These are phyloP conservation scores for Dastarcus helophoroides DNA, from an alignment of 2,888 invertebrate genomes.

Conservation along the genomic window DNA sequence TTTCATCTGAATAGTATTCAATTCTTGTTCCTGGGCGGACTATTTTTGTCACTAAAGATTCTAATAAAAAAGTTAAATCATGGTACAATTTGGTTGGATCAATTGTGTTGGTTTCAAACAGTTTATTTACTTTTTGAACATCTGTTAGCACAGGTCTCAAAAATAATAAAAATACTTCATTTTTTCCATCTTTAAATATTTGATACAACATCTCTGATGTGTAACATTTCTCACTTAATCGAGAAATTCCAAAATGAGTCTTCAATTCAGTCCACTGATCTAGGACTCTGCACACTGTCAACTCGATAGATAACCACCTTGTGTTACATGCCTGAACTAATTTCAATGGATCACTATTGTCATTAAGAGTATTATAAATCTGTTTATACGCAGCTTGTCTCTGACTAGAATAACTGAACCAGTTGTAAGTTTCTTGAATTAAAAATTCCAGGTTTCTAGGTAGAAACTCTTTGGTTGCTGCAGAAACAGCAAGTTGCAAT, in stretches of 20 bases:
- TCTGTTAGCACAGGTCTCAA: slow-evolving; percentile 17
- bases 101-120: slow-evolving; percentile 15
- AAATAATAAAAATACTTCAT: slow-evolving; percentile 18
- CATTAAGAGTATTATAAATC: slow-evolving; percentile 17
- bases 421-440: slow-evolving; percentile 22
- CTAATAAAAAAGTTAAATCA: too few species aligned
- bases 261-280: slow-evolving; percentile 19
- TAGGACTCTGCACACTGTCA: too few species aligned
- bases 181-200: too few species aligned
- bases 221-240: slow-evolving; percentile 21
- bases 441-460: slow-evolving; percentile 20
- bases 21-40: not conserved
- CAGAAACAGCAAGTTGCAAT: too few species aligned
- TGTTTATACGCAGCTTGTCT: slow-evolving; percentile 16
- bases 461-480: slow-evolving; percentile 19
- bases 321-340: too few species aligned
- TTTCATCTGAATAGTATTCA: not conserved
- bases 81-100: too few species aligned
- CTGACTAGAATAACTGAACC: slow-evolving; percentile 18
- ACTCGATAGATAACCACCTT: too few species aligned
- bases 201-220: slow-evolving; percentile 23
- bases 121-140: slow-evolving; percentile 17
- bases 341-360: slow-evolving; percentile 17
- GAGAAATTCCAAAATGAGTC: slow-evolving; percentile 11
- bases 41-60: not conserved